Evolutionary conservation across 2,797 vertebrate genomes (phyloP), one percentile per base, ranked within the genome.

Genomic region (Sciurus carolinensis): DNA sequence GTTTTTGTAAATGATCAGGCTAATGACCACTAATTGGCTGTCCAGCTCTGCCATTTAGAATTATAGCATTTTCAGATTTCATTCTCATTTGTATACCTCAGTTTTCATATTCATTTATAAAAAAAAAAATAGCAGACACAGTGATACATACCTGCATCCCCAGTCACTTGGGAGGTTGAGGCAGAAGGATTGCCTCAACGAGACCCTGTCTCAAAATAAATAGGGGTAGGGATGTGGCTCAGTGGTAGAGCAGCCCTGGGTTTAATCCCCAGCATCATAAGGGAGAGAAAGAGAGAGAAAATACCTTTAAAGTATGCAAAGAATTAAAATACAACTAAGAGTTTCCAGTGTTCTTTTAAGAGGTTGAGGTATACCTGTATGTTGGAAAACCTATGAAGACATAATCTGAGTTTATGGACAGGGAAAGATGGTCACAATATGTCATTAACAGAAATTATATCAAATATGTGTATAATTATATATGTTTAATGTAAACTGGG

Each of bases 51-150:
- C 30, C 66, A 54, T 72, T 91, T 79, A 87, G n/a, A 84, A 77
- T 87, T 15, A 57, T 77, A 90, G 69, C 47, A 42, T 84, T 24
- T 84, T 95, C 44, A 42, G 26, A 81, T 86, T 93, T 90, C 39
- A 80, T 82, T 75, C 26, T 66, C 26, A 66, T 64, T 44, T 1
- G 90, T 14, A 93, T 82, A 24, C 36, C 66, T 87, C 47, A 66
- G 28, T 67, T 91, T 1, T 57, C 20, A n/a, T 85, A 33, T 59
- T 91, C 39, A 66, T 83, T 75, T 84, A 73, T 85, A 3, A 47
- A 94, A 90, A 94, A 90, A 79, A 66, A 26, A 22, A 11, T 33
- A 67, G 30, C 30, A 14, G 30, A 14, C 28, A 67, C 12, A 15
- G 64, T 67, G 13, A 30, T 67, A 26, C 64, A n/a, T n/a, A 33